Conservation (phyloP, 2,113 vertebrate genomes). For the Pelecanoides urinatrix region DNA sequence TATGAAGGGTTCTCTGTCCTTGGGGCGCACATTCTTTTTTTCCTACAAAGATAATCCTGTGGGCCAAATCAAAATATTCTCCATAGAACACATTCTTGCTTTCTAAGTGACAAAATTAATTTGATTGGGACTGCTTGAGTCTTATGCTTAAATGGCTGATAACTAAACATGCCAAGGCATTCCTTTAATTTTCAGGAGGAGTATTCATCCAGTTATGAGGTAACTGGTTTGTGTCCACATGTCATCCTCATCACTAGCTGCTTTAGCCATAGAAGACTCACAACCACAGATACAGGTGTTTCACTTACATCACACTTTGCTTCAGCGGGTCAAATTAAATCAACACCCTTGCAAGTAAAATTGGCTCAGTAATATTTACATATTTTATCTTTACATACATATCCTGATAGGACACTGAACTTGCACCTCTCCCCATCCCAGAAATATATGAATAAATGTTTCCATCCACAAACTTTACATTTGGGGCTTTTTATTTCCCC, state of each 20-base stretch:
- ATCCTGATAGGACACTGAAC: slow-evolving; percentile 1
- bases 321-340: slow-evolving; percentile 52
- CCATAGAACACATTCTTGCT: not conserved
- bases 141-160: not conserved
- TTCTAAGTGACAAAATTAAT: not conserved
- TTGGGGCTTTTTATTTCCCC: not conserved
- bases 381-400: slow-evolving; percentile 3
- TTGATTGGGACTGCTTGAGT: not conserved
- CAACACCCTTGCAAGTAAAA: not conserved
- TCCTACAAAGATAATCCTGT: not conserved
- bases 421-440: not conserved
- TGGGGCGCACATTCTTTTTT: not conserved
- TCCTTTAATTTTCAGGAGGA: not conserved
- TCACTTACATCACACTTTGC: slow-evolving; percentile 10
- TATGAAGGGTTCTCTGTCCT: not conserved
- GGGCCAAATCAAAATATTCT: not conserved
- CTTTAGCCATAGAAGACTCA: slow-evolving; percentile 16
- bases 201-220: not conserved
- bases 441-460: not conserved
- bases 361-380: slow-evolving; percentile 39
- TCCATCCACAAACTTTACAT: not conserved
- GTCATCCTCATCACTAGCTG: not conserved
- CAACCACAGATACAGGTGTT: not conserved
- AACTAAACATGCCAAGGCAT: not conserved
- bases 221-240: not conserved